Evolutionary conservation across 1,140 invertebrate genomes (phyloP).

Genomic region (Aphelinus atriplicis): DNA sequence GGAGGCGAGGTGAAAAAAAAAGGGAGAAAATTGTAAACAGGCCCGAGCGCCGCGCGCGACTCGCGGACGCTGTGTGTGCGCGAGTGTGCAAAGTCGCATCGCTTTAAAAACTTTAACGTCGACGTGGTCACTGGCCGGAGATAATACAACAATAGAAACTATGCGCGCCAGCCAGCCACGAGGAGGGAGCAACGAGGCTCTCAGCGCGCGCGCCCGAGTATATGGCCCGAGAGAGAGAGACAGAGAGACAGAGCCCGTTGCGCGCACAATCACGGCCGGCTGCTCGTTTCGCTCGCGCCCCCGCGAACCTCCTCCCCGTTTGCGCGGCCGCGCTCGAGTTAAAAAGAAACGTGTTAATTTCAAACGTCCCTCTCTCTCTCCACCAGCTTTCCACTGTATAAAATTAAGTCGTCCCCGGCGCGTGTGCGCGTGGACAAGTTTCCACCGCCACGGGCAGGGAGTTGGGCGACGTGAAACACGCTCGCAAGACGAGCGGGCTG

Average conservation of each 20-base stretch:
- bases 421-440: no score
- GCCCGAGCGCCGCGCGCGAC: no score
- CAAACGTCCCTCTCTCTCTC: not conserved
- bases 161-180: not conserved
- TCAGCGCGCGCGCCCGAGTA: not conserved
- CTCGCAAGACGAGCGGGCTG: no score
- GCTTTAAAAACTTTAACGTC: conserved; percentile 53
- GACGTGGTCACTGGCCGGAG: conserved; percentile 49
- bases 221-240: not conserved
- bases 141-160: conserved; percentile 53
- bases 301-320: not conserved
- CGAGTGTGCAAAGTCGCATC: not conserved
- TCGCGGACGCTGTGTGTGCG: no score
- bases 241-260: no score
- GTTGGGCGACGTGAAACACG: no score
- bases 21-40: no score
- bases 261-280: not conserved
- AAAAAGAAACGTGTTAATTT: not conserved
- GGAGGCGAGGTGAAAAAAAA: not conserved
- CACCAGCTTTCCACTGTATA: no score
- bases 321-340: not conserved
- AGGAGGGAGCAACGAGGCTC: not conserved
- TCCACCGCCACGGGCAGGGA: no score
- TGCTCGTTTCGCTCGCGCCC: not conserved
- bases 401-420: no score